Evolutionary conservation across 2,113 vertebrate genomes (phyloP), one percentile per base, ranked within the genome.

Genomic region (Australoheros scitulus): DNA sequence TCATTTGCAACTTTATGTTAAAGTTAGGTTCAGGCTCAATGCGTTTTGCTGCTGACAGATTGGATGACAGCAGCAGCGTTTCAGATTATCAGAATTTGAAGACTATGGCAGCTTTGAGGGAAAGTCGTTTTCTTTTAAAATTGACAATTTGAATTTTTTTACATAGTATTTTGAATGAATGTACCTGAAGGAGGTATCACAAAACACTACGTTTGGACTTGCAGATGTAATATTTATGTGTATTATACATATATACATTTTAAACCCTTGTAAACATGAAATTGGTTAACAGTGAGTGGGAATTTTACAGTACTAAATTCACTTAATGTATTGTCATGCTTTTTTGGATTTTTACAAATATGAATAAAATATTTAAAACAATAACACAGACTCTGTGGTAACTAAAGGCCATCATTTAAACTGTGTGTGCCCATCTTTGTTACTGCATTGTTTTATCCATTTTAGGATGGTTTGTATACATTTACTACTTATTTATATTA

Each of bases 361-460:
- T 78, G 32, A 92, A 92, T 89, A 89, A 88, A 90, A 36, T 14
- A 22, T 80, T 85, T 57, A 20, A 68, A 89, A 65, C 74, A 57
- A 9, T 18, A 17, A 61, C 15, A 52, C 11, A 2, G 79, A 7
- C 56, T 89, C 29, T 1, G 1, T 63, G 29, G 61, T 52, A 0
- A 52, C 8, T 52, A 22, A 3, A 20, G 29, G 6, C 43, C 52
- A 9, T 11, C 34, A 61, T 32, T 34, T 32, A 36, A 61, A 20
- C 60, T 63, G 17, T 20, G 22, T 18, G 41, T 7, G 1, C 24
- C 29, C 50, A 20, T 70, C 20, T 50, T 24, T 1, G 43, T 4
- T 41, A 1, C 43, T 52, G 43, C 18, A 26, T 26, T 26, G 24
- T 26, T 26, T 26, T 26, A 26, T 26, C 26, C 2, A 68, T 0